A percentile compares a stretch with the other conserved stretches of the same genome.
phyloP scores from a whole-genome alignment of 2,113 vertebrate species.

The Salvelinus alpinus region DNA sequence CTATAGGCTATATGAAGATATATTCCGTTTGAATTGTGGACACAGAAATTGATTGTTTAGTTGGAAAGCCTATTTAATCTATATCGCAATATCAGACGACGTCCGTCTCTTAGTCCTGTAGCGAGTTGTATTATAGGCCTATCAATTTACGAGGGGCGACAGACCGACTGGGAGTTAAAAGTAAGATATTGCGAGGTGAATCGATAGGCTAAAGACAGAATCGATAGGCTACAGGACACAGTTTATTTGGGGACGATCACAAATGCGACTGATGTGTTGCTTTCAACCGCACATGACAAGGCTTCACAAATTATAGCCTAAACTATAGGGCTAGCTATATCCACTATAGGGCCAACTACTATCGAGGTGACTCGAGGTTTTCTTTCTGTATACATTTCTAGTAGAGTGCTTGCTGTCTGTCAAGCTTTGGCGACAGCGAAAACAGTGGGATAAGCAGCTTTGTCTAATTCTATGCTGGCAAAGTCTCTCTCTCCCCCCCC shows the following conservation, averaged over 20 bases:
- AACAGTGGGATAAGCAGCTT: constrained; percentile 70
- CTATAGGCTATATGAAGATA: no score
- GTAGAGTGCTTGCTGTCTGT: neutral
- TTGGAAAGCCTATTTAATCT: no score
- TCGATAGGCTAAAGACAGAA: neutral
- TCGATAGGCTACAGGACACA: neutral
- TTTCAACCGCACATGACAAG: constrained; percentile 22
- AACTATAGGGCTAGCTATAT: no score
- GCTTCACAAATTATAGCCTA: neutral
- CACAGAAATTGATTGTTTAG: no score
- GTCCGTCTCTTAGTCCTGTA: neutral
- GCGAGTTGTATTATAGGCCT: no score
- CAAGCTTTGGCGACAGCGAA: constrained; percentile 30
- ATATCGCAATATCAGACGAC: neutral
- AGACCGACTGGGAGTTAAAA: neutral
- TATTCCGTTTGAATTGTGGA: no score
- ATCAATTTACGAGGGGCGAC: no score
- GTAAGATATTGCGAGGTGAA: neutral
- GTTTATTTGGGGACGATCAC: neutral
- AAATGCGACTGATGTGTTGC: constrained; percentile 8
- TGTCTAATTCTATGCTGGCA: constrained; percentile 66
- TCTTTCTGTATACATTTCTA: neutral
- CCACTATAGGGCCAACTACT: constrained; percentile 68
- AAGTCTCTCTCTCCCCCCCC: constrained; percentile 39
- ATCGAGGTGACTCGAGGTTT: neutral